phyloP scores from a whole-genome alignment of 2,888 invertebrate species.

The Cremastinae sp. region DNA sequence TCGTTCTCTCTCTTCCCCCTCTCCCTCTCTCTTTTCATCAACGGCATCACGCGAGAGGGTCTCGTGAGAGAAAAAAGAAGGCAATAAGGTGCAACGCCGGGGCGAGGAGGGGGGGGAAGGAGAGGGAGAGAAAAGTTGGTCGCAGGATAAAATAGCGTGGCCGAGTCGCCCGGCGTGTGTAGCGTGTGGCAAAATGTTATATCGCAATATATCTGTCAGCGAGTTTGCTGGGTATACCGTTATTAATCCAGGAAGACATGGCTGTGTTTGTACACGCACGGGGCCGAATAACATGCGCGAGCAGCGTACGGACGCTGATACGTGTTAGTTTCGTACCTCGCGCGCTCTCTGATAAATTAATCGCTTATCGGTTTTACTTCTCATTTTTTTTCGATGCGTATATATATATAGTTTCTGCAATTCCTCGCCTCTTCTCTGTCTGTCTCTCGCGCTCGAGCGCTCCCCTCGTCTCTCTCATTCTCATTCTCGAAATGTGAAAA shows the following conservation, averaged over 20 bases:
- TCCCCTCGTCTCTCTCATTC: conserved; percentile 25
- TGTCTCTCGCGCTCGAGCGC: conserved; percentile 34
- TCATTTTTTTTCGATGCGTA: conserved; percentile 42
- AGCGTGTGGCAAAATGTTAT: conserved; percentile 51
- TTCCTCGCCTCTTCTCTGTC: conserved; percentile 32
- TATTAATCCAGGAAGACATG: conserved; percentile 62
- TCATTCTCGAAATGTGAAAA: conserved; percentile 7
- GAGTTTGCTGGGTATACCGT: conserved; percentile 51
- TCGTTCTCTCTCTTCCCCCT: conserved; percentile 20
- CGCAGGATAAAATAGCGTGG: conserved; percentile 52
- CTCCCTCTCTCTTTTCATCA: conserved; percentile 55
- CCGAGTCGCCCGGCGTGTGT: conserved; percentile 24
- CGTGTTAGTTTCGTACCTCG: conserved; percentile 1
- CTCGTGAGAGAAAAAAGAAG: conserved; percentile 31
- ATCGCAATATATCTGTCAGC: conserved; percentile 63
- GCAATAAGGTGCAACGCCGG: conserved; percentile 26
- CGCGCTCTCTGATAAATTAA: conserved; percentile 60
- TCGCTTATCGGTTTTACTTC: conserved; percentile 53
- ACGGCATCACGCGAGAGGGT: conserved; percentile 61
- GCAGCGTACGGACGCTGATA: no score
- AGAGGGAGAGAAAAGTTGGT: conserved; percentile 23
- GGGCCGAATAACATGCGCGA: conserved; percentile 7
- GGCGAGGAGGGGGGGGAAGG: conserved; percentile 5
- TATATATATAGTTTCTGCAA: conserved; percentile 38
- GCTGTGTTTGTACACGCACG: conserved; percentile 26